These are phyloP conservation scores for Balanococcus diminutus DNA, from an alignment of 2,888 invertebrate species.

Conservation along the genomic window DNA sequence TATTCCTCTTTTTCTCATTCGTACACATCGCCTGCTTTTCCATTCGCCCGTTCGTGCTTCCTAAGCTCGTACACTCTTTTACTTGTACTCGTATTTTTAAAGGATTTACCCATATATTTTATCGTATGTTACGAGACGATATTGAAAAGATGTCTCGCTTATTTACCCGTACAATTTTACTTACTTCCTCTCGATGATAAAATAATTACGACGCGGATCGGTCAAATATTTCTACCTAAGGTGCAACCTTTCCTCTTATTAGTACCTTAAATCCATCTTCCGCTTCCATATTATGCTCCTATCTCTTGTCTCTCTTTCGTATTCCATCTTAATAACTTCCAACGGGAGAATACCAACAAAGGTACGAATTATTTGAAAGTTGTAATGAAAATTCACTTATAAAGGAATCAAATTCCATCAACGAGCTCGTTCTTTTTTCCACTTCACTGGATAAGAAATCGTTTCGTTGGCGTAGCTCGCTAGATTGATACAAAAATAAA, in stretches of 20 bases:
- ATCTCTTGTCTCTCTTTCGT: neutral
- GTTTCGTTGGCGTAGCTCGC: no score
- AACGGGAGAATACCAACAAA: neutral
- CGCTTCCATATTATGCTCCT: neutral
- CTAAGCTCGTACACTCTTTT: neutral
- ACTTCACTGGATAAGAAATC: no score
- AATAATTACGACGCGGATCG: neutral
- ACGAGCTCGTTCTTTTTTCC: neutral
- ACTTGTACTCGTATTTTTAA: neutral
- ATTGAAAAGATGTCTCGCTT: neutral
- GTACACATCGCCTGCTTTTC: neutral
- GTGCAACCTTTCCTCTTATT: neutral
- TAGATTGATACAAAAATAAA: no score
- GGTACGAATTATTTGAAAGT: neutral
- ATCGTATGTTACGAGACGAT: neutral
- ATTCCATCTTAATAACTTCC: neutral
- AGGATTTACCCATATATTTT: conserved; percentile 11
- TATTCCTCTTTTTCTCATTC: neutral
- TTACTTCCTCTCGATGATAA: neutral
- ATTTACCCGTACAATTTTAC: neutral
- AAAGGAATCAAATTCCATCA: neutral
- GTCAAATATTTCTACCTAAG: neutral
- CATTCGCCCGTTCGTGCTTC: neutral
- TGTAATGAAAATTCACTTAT: neutral
- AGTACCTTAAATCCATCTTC: neutral